Conservation (phyloP, 2,888 invertebrate species). For the Erebia aethiops region DNA sequence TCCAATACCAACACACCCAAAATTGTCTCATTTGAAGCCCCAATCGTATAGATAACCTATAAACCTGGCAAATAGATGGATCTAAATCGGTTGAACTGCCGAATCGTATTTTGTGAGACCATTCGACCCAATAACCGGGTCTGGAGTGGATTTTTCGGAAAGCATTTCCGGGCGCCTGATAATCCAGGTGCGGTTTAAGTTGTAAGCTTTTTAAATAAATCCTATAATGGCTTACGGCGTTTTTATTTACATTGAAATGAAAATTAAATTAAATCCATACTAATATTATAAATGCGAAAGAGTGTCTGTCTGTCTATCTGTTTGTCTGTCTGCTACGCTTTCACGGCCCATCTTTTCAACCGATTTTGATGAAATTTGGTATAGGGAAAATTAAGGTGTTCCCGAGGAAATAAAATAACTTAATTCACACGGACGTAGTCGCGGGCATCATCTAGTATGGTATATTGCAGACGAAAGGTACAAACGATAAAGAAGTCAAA, state of each 20-base stretch:
- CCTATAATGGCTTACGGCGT: not conserved
- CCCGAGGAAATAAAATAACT: too few relatives aligned
- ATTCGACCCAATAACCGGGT: constrained; percentile 62
- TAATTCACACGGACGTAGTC: too few relatives aligned
- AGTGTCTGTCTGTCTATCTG: too few relatives aligned
- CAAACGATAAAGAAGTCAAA: too few relatives aligned
- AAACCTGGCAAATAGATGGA: constrained; percentile 57
- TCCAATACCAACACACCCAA: constrained; percentile 11
- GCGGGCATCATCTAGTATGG: too few relatives aligned
- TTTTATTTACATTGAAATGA: not conserved
- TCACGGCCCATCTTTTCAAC: too few relatives aligned
- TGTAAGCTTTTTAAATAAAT: not conserved
- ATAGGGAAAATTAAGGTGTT: too few relatives aligned
- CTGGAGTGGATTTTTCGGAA: constrained; percentile 46
- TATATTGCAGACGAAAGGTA: too few relatives aligned
- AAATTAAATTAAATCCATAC: too few relatives aligned
- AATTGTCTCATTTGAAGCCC: constrained; percentile 40
- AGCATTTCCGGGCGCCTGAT: constrained; percentile 19
- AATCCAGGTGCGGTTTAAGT: constrained; percentile 8
- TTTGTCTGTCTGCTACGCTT: too few relatives aligned
- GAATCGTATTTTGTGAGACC: constrained; percentile 63
- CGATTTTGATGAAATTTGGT: too few relatives aligned
- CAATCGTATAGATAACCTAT: constrained; percentile 55
- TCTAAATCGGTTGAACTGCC: constrained; percentile 64
- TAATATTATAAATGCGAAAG: too few relatives aligned